These are phyloP conservation scores for Empis livida DNA, from an alignment of 2,888 invertebrate species.

Conservation along the genomic window DNA sequence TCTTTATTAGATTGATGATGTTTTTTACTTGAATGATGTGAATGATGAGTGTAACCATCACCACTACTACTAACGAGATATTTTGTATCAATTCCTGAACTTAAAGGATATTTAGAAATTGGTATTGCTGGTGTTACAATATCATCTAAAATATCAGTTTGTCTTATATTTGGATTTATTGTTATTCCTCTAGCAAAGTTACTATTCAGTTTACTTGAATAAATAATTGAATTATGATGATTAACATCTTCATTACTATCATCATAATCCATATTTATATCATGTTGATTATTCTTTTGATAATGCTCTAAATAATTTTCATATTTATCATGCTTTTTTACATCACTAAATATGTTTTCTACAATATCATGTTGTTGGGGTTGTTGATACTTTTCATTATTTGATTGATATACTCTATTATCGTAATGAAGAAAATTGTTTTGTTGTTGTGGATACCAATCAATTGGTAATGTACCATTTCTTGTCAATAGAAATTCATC, in stretches of 20 bases:
- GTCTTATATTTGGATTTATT: neutral
- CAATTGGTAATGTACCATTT: slow-evolving; percentile 23
- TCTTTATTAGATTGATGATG: neutral
- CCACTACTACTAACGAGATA: too few relatives aligned
- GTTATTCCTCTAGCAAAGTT: neutral
- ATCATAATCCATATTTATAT: neutral
- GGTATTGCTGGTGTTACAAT: neutral
- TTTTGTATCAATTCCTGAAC: too few relatives aligned
- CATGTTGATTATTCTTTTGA: slow-evolving; percentile 18
- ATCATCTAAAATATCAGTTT: slow-evolving; percentile 1
- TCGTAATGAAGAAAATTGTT: slow-evolving; percentile 12
- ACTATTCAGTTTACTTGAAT: too few relatives aligned
- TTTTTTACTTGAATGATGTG: slow-evolving; percentile 3
- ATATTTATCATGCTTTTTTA: slow-evolving; percentile 15
- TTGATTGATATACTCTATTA: neutral
- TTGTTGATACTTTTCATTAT: neutral
- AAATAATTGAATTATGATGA: too few relatives aligned
- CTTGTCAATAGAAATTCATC: slow-evolving; percentile 12
- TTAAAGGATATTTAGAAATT: too few relatives aligned
- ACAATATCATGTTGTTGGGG: neutral
- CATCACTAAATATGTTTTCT: slow-evolving; percentile 18
- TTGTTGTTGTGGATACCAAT: slow-evolving; percentile 17
- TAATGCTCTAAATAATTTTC: slow-evolving; percentile 31
- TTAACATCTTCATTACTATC: neutral
- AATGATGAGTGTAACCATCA: neutral